These are phyloP conservation scores for Xiphydria camelus DNA, from an alignment of 2,888 invertebrate species.

Conservation along the genomic window DNA sequence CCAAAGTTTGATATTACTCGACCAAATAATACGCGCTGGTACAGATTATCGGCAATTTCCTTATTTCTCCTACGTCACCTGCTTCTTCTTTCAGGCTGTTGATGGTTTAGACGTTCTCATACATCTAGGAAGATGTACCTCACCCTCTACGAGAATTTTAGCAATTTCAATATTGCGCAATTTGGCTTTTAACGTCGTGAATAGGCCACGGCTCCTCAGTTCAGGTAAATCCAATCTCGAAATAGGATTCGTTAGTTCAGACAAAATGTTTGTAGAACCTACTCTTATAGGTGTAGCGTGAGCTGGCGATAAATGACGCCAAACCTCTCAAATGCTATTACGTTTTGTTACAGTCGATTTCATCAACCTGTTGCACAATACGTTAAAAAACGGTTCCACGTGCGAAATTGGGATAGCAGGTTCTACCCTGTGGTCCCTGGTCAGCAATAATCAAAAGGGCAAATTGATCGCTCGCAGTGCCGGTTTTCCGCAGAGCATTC, in stretches of 20 bases:
- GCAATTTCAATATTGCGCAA: slow-evolving; percentile 62
- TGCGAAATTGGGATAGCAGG: slow-evolving; percentile 59
- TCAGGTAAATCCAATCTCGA: slow-evolving; percentile 58
- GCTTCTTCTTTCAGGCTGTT: slow-evolving; percentile 35
- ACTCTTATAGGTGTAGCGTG: background rate
- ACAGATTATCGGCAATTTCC: background rate
- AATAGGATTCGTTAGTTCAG: background rate
- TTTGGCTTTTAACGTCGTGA: slow-evolving; percentile 61
- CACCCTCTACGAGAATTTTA: slow-evolving; percentile 44
- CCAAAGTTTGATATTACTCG: too few species aligned
- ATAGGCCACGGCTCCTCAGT: slow-evolving; percentile 60
- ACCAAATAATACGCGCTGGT: background rate
- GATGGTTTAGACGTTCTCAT: slow-evolving; percentile 52
- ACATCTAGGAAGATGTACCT: slow-evolving; percentile 44
- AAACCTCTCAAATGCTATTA: too few species aligned
- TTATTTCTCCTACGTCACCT: too few species aligned
- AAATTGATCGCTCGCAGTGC: slow-evolving; percentile 62
- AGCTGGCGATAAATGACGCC: too few species aligned
- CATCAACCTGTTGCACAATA: slow-evolving; percentile 57
- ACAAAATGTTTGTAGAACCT: background rate
- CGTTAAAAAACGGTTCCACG: slow-evolving; percentile 55
- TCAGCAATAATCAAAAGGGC: slow-evolving; percentile 72
- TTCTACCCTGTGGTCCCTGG: slow-evolving; percentile 68
- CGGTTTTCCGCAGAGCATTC: slow-evolving; percentile 58
- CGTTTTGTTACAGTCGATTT: slow-evolving; percentile 60